These are phyloP conservation scores for Coregonus ussuriensis DNA, from an alignment of 2,797 vertebrate species.

Conservation along the genomic window DNA sequence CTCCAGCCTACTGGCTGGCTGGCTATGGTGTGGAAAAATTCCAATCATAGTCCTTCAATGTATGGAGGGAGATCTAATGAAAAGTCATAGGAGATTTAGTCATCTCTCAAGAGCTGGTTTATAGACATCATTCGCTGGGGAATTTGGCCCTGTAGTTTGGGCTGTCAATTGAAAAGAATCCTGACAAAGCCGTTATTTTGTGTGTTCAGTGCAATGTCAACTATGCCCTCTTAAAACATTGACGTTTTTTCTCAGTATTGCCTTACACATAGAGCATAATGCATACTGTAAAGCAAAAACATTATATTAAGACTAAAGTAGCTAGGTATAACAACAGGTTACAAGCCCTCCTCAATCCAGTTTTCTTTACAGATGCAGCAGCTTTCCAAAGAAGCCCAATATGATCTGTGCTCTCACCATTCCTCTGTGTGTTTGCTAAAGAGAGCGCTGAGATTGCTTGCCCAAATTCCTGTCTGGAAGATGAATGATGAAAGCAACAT, in stretches of 20 bases:
- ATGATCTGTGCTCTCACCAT: background rate
- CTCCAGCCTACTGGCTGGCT: background rate
- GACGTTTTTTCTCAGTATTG: too few relatives aligned
- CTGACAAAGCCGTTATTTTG: background rate
- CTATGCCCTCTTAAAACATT: too few relatives aligned
- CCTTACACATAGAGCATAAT: too few relatives aligned
- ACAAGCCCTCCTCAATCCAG: too few relatives aligned
- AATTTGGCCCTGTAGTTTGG: background rate
- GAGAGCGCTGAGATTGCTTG: background rate
- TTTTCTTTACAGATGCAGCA: background rate
- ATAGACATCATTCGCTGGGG: background rate
- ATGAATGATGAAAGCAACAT: background rate
- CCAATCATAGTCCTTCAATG: background rate
- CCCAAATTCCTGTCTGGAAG: background rate
- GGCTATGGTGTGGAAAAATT: background rate
- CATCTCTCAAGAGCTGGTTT: background rate
- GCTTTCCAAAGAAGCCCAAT: background rate
- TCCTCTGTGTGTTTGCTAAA: background rate
- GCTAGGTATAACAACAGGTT: too few relatives aligned
- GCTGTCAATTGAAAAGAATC: background rate
- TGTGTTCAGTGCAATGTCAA: background rate
- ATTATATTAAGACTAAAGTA: too few relatives aligned
- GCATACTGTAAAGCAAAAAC: too few relatives aligned
- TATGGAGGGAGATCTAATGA: background rate
- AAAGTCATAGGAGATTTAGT: background rate